These are phyloP conservation scores for Leucopsar rothschildi DNA, from an alignment of 2,113 vertebrate genomes.

Conservation along the genomic window DNA sequence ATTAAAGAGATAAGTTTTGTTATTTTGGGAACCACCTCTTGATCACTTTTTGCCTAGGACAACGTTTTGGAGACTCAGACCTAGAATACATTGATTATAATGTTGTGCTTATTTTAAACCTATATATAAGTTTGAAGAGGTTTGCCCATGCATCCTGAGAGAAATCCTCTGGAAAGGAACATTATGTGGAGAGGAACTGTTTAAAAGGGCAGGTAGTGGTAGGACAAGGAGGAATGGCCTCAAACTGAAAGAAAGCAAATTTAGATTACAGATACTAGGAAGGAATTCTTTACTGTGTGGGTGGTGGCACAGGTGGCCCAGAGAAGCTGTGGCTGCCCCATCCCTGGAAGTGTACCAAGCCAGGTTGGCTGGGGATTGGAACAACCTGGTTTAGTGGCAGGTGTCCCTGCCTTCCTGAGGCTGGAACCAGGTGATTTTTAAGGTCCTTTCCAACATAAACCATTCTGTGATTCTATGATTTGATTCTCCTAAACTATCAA, in stretches of 20 bases:
- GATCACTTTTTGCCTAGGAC: background rate
- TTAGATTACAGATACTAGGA: background rate
- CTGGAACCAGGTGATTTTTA: background rate
- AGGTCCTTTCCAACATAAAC: background rate
- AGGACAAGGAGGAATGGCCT: background rate
- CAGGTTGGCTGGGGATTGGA: background rate
- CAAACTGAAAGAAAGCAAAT: background rate
- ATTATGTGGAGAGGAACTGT: background rate
- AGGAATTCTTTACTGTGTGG: background rate
- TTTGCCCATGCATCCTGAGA: fast-evolving
- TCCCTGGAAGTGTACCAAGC: background rate
- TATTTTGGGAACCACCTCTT: background rate
- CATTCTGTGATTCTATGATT: background rate
- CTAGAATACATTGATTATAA: background rate
- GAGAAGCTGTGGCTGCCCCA: background rate
- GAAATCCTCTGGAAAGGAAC: background rate
- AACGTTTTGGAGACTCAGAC: background rate
- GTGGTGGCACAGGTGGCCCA: background rate
- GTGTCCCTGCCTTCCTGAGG: no score
- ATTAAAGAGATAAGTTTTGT: background rate
- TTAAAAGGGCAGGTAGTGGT: background rate
- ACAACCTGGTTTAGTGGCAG: background rate
- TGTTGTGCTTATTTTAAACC: background rate
- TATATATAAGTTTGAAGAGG: background rate
- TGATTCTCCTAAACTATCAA: background rate